phyloP scores from a whole-genome alignment of 2,113 vertebrate species.

The Psophia crepitans region DNA sequence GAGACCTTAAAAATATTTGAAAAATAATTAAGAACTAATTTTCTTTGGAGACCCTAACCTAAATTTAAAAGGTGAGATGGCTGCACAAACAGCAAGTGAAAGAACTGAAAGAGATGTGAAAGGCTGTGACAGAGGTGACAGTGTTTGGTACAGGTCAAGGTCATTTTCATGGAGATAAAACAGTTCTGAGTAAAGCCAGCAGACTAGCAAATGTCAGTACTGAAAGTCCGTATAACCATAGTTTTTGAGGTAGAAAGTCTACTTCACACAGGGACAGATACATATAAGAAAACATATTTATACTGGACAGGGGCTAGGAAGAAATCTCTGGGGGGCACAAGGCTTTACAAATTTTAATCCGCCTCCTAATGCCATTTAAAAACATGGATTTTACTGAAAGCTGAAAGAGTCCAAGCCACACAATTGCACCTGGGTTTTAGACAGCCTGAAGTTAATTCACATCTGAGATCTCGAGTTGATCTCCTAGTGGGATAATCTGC shows the following conservation, averaged over 20 bases:
- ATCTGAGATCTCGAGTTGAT: not conserved
- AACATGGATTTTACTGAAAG: not conserved
- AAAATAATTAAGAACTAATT: not conserved
- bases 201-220: not conserved
- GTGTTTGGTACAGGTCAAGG: not conserved
- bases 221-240: not conserved
- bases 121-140: not conserved
- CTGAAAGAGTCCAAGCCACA: not conserved
- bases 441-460: not conserved
- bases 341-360: not conserved
- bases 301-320: not conserved
- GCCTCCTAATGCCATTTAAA: not conserved
- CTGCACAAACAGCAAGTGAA: not conserved
- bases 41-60: not conserved
- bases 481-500: conserved; percentile 18
- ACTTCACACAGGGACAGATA: not conserved
- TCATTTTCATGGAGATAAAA: not conserved
- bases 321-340: not conserved
- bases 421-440: not conserved
- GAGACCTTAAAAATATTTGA: not conserved
- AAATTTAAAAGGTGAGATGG: not conserved
- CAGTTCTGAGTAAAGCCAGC: not conserved
- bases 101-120: not conserved
- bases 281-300: not conserved
- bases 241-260: not conserved